A percentile compares a stretch with the other conserved stretches of the same genome.
phyloP scores from a whole-genome alignment of 2,888 invertebrate species.

The Caenorhabditis sp. region DNA sequence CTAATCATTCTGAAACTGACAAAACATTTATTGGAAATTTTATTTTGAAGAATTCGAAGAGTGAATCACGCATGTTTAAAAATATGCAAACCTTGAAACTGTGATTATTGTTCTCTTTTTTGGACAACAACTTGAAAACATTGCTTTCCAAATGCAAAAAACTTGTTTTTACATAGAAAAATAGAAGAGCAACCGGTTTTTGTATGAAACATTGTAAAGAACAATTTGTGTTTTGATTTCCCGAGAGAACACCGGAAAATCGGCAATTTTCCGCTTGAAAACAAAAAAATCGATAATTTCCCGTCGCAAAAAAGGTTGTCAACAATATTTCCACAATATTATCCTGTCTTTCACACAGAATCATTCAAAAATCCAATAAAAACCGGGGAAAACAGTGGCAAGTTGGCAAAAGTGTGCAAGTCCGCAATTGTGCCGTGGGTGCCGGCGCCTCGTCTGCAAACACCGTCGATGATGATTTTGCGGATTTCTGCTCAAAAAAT shows the following conservation, averaged over 20 bases:
- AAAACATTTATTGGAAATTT: neutral
- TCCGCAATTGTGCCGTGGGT: slow-evolving; percentile 26
- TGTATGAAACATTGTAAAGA: too few relatives aligned
- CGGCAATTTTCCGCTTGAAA: neutral
- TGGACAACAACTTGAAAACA: too few relatives aligned
- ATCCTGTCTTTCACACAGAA: too few relatives aligned
- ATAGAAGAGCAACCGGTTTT: too few relatives aligned
- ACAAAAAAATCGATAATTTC: neutral
- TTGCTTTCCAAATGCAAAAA: too few relatives aligned
- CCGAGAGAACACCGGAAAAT: too few relatives aligned
- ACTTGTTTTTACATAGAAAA: neutral
- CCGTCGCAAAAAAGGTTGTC: too few relatives aligned
- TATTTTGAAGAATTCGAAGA: neutral
- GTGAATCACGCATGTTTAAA: neutral
- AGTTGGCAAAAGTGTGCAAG: slow-evolving; percentile 12
- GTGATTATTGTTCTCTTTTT: too few relatives aligned
- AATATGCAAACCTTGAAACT: neutral
- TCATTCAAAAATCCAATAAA: neutral
- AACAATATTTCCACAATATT: neutral
- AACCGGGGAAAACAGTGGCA: neutral
- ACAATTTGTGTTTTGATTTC: too few relatives aligned
- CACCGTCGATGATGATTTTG: neutral
- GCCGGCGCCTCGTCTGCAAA: slow-evolving; percentile 13
- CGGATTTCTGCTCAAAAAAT: neutral
- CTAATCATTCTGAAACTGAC: slow-evolving; percentile 84